Conservation (phyloP, 2,888 invertebrate species). For the Eucriotettix oculatus region DNA sequence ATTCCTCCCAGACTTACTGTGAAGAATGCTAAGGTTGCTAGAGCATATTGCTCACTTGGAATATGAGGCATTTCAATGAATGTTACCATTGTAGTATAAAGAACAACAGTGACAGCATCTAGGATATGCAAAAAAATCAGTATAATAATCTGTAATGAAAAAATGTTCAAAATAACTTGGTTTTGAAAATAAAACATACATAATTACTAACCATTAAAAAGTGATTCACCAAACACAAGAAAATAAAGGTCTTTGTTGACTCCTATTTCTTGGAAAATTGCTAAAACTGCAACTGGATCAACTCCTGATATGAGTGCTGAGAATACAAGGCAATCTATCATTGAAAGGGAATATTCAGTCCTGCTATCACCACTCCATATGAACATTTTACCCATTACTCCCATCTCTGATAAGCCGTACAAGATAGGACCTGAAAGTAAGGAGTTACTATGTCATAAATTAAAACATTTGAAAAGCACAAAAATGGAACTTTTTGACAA, state of each 20-base stretch:
- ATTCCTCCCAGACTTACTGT: conserved; percentile 34
- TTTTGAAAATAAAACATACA: background rate
- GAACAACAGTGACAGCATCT: conserved; percentile 16
- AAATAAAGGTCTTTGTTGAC: conserved; percentile 42
- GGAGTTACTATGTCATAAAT: too few species aligned
- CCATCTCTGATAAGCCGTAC: conserved; percentile 7
- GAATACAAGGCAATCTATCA: conserved; percentile 27
- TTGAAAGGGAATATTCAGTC: conserved; percentile 8
- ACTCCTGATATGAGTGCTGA: conserved; percentile 37
- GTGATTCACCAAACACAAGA: conserved; percentile 42
- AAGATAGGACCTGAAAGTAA: conserved; percentile 10
- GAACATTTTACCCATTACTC: conserved; percentile 10
- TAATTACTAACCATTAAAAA: conserved; percentile 30
- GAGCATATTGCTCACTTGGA: conserved; percentile 28
- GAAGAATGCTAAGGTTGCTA: conserved; percentile 33
- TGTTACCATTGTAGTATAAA: conserved; percentile 31
- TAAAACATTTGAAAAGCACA: too few species aligned
- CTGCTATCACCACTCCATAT: background rate
- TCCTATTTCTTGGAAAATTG: conserved; percentile 40
- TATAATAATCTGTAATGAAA: background rate
- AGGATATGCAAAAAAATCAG: background rate
- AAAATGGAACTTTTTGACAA: too few species aligned
- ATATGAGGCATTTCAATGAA: conserved; percentile 29
- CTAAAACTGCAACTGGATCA: conserved; percentile 38
- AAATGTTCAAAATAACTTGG: background rate